phyloP scores from a whole-genome alignment of 2,797 vertebrate species.

The Xiphophorus birchmanni region DNA sequence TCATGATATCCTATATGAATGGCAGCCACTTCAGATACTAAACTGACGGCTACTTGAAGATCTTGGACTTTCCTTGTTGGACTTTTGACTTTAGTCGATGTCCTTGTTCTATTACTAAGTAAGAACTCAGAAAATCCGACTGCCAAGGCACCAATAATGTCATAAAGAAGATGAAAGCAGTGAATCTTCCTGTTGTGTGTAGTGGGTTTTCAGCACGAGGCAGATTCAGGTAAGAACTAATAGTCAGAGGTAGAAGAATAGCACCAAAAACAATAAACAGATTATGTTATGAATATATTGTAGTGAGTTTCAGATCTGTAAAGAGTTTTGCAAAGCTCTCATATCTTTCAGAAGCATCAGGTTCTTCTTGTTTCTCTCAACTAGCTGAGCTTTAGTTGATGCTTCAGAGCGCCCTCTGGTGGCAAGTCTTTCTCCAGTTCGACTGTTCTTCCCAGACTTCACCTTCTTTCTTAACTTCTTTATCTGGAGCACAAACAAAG shows the following conservation, averaged over 20 bases:
- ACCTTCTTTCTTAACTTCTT: conserved; percentile 83
- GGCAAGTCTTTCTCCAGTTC: conserved; percentile 67
- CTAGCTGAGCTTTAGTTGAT: conserved; percentile 79
- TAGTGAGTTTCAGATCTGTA: conserved; percentile 77
- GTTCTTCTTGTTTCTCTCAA: conserved; percentile 86
- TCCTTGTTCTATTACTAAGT: neutral
- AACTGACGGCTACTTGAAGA: neutral
- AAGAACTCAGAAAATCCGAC: neutral
- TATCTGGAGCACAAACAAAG: conserved; percentile 72
- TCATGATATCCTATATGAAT: neutral
- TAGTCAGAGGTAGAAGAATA: conserved; percentile 1
- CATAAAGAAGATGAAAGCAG: neutral
- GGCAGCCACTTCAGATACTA: neutral
- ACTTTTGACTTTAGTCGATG: neutral
- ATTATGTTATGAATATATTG: neutral
- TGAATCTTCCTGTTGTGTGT: neutral
- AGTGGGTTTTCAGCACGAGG: neutral
- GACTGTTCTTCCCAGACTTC: conserved; percentile 50
- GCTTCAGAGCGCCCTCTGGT: conserved; percentile 74
- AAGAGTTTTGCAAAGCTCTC: conserved; percentile 90
- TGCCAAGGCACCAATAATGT: neutral
- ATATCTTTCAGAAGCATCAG: conserved; percentile 91
- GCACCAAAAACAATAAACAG: conserved; percentile 10
- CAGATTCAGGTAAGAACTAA: conserved; percentile 1
- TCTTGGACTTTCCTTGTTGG: neutral